Evolutionary conservation across 2,888 invertebrate species (phyloP), one percentile per base, ranked within the genome.

Genomic region (Bellardia bayeri): DNA sequence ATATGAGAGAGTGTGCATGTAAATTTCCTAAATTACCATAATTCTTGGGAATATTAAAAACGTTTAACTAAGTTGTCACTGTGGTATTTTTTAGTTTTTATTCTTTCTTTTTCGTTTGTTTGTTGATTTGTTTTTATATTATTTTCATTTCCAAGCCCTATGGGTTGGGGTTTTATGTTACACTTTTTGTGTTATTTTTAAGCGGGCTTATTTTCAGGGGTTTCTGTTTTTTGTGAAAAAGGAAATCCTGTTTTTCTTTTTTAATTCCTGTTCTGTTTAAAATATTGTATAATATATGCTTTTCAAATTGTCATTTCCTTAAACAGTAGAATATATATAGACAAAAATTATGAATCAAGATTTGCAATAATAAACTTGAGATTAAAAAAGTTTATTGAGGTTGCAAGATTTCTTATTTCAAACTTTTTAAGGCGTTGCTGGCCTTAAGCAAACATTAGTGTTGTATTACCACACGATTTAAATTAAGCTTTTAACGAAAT

Each of bases 61-160:
- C 83, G 56, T 71, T 83, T 83, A 83, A 79, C 66, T 72, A 66
- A 79, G 58, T 72, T 84, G 79, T 68, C 66, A 71, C 45, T 72
- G 78, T 74, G 84, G 14, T 58, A 79, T 79, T 79, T 45, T 74
- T 37, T 11, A 42, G 37, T 58, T 56, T 76, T 78, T 30, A 40
- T n/a, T 23, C 11, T 2, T 49, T 40, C 13, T 45, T 42, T 40
- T 61, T 14, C 14, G 40, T 4, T 37, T 37, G 37, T 71, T 74
- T 37, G 23, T 63, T 42, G 8, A 11, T 63, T 76, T 54, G 8
- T 11, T 45, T 49, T 75, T 49, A 16, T 56, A 45, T 11, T 13
- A 13, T 16, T 76, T 82, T 51, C 9, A 49, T 51, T 72, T 63
- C 4, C 1, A 14, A n/a, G 16, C n/a, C 58, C 56, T 69, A 33